A percentile compares a stretch with the other conserved stretches of the same genome.
These are phyloP conservation scores for Morpho achilles DNA, from an alignment of 2,888 invertebrate species.

Conservation along the genomic window DNA sequence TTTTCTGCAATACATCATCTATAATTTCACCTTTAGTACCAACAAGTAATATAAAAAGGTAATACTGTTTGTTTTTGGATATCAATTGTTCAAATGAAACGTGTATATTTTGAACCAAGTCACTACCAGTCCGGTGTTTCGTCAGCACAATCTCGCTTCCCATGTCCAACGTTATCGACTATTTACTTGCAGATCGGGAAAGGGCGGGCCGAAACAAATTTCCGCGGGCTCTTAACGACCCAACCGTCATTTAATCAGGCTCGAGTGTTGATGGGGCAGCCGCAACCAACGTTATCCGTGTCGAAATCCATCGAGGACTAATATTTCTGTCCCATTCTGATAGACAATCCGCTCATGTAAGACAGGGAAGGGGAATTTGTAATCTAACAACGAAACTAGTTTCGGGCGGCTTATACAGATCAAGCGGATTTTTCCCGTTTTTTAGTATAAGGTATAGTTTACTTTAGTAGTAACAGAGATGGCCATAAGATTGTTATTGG, in stretches of 20 bases:
- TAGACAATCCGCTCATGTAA: not conserved
- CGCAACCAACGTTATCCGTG: conserved; percentile 41
- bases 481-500: not conserved
- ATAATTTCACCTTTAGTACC: no score
- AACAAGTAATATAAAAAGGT: no score
- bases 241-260: conserved; percentile 65
- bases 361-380: conserved; percentile 34
- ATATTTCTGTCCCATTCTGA: conserved; percentile 22
- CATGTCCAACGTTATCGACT: conserved; percentile 26
- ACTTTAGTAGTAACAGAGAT: not conserved
- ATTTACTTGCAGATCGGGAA: conserved; percentile 47
- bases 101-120: no score
- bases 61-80: no score
- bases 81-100: no score
- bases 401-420: conserved; percentile 46
- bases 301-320: conserved; percentile 49
- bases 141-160: not conserved
- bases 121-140: not conserved
- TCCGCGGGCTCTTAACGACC: conserved; percentile 53
- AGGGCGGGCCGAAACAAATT: conserved; percentile 53
- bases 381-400: conserved; percentile 56
- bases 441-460: conserved; percentile 29
- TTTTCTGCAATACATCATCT: no score
- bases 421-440: conserved; percentile 58
- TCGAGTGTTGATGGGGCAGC: conserved; percentile 60